phyloP scores from a whole-genome alignment of 2,113 vertebrate genomes.

The Paracanthobrama guichenoti region DNA sequence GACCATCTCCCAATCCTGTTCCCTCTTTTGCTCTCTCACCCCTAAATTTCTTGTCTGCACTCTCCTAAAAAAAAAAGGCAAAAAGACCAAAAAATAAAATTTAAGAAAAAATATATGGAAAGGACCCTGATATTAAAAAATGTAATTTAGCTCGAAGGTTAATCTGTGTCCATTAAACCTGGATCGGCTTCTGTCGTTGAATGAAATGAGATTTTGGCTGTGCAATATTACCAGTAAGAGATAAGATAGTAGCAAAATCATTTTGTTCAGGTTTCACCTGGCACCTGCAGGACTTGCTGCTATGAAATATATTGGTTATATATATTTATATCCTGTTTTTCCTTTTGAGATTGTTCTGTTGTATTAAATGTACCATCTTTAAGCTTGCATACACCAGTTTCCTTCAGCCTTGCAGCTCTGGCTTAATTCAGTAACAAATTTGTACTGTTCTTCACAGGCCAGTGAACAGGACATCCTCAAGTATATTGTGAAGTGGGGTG shows the following conservation, averaged over 20 bases:
- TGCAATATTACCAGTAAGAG: not conserved
- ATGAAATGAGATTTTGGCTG: constrained; percentile 15
- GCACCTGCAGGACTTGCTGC: constrained; percentile 8
- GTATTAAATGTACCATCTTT: not conserved
- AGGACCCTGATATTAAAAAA: not conserved
- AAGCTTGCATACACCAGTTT: not conserved
- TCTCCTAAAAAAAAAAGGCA: not conserved
- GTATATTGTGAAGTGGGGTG: constrained; percentile 98
- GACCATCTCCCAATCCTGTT: not conserved
- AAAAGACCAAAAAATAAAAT: not conserved
- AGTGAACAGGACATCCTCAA: constrained; percentile 99
- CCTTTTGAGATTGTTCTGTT: not conserved
- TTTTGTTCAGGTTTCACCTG: constrained; percentile 9
- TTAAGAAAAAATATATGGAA: not conserved
- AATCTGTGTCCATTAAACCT: constrained; percentile 17
- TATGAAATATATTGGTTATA: not conserved
- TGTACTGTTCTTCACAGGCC: constrained; percentile 77
- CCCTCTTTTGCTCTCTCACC: not conserved
- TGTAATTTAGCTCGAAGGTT: not conserved
- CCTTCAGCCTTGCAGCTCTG: not conserved
- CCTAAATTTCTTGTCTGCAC: not conserved
- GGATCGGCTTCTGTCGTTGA: not conserved
- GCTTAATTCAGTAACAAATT: constrained; percentile 20
- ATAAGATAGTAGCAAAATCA: not conserved
- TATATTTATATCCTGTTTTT: constrained; percentile 4